Evolutionary conservation across 1,140 invertebrate species (phyloP).

Genomic region (Acromyrmex echinatior): DNA sequence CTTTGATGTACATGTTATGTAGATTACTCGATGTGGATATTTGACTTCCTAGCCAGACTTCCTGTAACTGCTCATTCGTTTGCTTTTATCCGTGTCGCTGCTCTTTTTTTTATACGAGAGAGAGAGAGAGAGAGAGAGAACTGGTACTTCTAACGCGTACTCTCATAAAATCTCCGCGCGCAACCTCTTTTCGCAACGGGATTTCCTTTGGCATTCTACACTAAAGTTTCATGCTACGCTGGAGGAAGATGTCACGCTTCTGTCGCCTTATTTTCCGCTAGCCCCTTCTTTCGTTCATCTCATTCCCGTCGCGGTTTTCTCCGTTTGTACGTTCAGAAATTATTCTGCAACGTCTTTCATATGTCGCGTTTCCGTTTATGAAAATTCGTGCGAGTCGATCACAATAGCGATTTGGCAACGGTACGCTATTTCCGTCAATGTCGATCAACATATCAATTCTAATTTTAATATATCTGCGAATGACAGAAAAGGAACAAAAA

Average conservation of each 20-base stretch:
- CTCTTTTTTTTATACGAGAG: neutral
- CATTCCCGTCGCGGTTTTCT: slow-evolving; percentile 1
- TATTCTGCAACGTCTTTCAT: slow-evolving; percentile 20
- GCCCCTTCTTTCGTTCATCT: slow-evolving; percentile 22
- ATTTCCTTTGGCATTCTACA: slow-evolving; percentile 38
- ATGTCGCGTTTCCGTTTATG: neutral
- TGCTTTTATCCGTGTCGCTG: slow-evolving; percentile 11
- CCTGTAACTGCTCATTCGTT: neutral
- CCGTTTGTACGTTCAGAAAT: neutral
- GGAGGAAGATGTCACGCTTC: slow-evolving; percentile 40
- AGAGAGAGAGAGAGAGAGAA: neutral
- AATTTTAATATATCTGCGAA: neutral
- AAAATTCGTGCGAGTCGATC: neutral
- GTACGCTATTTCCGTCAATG: neutral
- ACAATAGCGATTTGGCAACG: neutral
- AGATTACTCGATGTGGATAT: slow-evolving; percentile 60
- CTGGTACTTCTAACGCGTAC: neutral
- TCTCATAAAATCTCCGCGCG: slow-evolving; percentile 7
- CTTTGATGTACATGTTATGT: slow-evolving; percentile 62
- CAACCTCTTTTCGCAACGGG: slow-evolving; percentile 2
- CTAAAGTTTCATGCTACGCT: slow-evolving; percentile 51
- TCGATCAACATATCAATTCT: neutral
- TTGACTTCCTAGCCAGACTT: neutral
- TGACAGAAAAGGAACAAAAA: too few species aligned
- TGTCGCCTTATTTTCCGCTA: slow-evolving; percentile 55